phyloP scores from a whole-genome alignment of 2,888 invertebrate genomes.

The Spisula subtruncata region DNA sequence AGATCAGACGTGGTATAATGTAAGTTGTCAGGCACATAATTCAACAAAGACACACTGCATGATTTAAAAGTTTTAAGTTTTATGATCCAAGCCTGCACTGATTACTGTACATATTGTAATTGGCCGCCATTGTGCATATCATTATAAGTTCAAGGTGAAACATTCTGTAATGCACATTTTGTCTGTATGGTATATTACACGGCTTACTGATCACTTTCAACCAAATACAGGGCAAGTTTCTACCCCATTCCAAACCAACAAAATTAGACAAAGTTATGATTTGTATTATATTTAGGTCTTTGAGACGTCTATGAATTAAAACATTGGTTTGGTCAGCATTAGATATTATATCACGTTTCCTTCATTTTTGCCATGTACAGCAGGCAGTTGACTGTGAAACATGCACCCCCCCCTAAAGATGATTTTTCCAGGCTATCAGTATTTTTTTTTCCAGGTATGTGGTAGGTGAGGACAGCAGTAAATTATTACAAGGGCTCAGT shows the following conservation, averaged over 20 bases:
- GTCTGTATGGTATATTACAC: not conserved
- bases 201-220: not conserved
- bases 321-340: no score
- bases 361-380: no score
- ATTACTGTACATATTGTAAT: not conserved
- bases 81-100: not conserved
- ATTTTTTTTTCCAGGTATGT: not conserved
- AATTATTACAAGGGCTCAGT: no score
- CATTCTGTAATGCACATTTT: not conserved
- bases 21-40: not conserved
- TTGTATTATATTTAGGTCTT: no score
- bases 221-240: not conserved
- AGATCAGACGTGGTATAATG: not conserved
- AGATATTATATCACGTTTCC: no score
- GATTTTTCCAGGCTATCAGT: not conserved
- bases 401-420: not conserved
- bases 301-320: no score
- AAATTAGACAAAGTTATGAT: no score
- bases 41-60: not conserved
- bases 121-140: no score
- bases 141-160: not conserved
- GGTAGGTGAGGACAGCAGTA: not conserved
- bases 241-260: no score
- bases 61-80: not conserved
- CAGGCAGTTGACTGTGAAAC: no score